Base-by-base conservation (phyloP, 2,113 vertebrate genomes). In the Sigmodon hispidus region DNA sequence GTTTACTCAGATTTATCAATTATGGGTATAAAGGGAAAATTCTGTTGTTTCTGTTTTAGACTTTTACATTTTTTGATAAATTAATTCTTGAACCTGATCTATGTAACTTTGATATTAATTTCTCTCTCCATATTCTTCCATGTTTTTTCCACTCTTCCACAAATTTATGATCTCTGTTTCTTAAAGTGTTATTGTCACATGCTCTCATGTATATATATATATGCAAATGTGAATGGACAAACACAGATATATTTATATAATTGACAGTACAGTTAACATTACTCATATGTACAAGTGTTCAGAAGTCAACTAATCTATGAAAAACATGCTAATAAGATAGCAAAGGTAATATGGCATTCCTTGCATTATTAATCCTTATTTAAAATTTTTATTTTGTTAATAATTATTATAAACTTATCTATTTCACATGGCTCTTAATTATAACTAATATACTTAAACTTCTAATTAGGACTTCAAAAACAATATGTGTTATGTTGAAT, bases 371-470 rank as follows among this genome's bases (percentile, higher is more conserved):
- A 50, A 31, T 45, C 40, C 40, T 92, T 79, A 40, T 61, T 13
- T 88, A 22, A 67, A 50, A 84, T 40, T 59, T 65, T 0, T 48
- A 77, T 73, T 85, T 91, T 88, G 13, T 15, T 84, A 89, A 94
- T 89, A 70, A n/a, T 61, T 87, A 84, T 86, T 5, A 50, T 9
- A n/a, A 75, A 73, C 72, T 0, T 45, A 69, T 50, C 55, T 89
- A 61, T 91, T 85, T 57, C 2, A 40, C 15, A 50, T 67, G 3
- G 5, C 48, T 61, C 52, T 87, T 61, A 59, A n/a, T 94, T 92
- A 13, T 24, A 93, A 52, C 63, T 73, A 31, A 17, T 40, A 52
- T 59, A 89, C 2, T n/a, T 84, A 1, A 65, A 17, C 22, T 77
- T 85, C 40, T 3, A 29, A 52, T 48, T 40, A 86, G 29, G 15